A percentile compares a stretch with the other conserved stretches of the same genome.
Evolutionary conservation across 92 coral and sea anemone species (phyloP).

Genomic region (Scolanthus callimorphus): DNA sequence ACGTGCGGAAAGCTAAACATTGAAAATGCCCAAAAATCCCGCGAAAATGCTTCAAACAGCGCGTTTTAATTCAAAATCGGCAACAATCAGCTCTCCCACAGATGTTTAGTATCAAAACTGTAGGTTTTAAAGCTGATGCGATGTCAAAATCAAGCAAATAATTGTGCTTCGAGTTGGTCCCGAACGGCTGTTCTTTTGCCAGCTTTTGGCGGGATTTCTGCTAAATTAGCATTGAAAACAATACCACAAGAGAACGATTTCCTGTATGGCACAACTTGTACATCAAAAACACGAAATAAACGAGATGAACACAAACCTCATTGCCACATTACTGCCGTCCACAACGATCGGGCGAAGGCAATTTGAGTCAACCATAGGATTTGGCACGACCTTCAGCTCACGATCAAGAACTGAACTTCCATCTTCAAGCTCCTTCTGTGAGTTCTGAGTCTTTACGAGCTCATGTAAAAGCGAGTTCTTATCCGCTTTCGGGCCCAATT

Average conservation of each 20-base stretch:
- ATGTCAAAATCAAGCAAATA: no score
- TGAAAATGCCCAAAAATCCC: not conserved
- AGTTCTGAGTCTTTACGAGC: constrained; percentile 76
- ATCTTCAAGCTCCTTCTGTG: constrained; percentile 90
- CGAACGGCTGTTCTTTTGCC: no score
- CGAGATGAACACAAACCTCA: constrained; percentile 60
- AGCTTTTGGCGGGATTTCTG: constrained; percentile 30
- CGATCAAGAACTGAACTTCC: constrained; percentile 52
- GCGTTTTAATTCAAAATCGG: no score
- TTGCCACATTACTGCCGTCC: constrained; percentile 98
- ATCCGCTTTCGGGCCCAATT: constrained; percentile 81
- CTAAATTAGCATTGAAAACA: constrained; percentile 7
- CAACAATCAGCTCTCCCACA: no score
- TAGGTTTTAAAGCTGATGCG: no score
- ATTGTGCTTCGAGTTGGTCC: no score
- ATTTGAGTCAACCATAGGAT: constrained; percentile 48
- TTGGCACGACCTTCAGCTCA: not conserved
- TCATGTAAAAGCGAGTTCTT: constrained; percentile 73
- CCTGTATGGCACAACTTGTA: constrained; percentile 14
- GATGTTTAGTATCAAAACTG: no score
- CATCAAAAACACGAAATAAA: not conserved
- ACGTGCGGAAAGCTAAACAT: constrained; percentile 39
- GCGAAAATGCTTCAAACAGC: no score
- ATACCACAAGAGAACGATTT: constrained; percentile 6
- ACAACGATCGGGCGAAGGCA: constrained; percentile 86